phyloP scores from a whole-genome alignment of 1,140 invertebrate species.

The Tetragnatha versicolor region DNA sequence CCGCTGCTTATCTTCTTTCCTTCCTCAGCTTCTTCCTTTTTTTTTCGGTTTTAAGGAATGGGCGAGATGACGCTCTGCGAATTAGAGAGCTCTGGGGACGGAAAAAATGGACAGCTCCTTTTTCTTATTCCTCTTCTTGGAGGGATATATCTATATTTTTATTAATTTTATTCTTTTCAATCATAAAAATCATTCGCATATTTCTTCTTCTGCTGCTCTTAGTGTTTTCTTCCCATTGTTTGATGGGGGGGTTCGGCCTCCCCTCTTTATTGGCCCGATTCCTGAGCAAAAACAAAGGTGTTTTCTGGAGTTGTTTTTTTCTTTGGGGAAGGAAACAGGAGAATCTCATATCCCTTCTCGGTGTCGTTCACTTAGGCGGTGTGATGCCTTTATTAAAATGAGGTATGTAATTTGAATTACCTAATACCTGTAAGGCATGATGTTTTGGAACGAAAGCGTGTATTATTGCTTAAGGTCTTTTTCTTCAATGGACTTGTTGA shows the following conservation, averaged over 20 bases:
- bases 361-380: too few relatives aligned
- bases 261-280: not conserved
- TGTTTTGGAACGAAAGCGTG: too few relatives aligned
- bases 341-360: too few relatives aligned
- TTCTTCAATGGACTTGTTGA: too few relatives aligned
- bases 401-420: too few relatives aligned
- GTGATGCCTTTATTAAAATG: too few relatives aligned
- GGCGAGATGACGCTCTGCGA: slow-evolving; percentile 49
- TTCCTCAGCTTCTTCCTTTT: slow-evolving; percentile 11
- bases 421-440: too few relatives aligned
- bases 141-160: slow-evolving; percentile 15
- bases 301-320: not conserved
- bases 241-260: too few relatives aligned
- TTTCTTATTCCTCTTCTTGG: slow-evolving; percentile 12
- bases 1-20: slow-evolving; percentile 47
- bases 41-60: slow-evolving; percentile 44
- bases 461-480: too few relatives aligned
- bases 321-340: too few relatives aligned
- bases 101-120: slow-evolving; percentile 19
- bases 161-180: slow-evolving; percentile 38
- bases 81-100: slow-evolving; percentile 48
- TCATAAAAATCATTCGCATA: slow-evolving; percentile 44
- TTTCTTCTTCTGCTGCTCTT: not conserved
- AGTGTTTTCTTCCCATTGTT: too few relatives aligned
- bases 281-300: slow-evolving; percentile 18